Evolutionary conservation across 2,888 invertebrate genomes (phyloP).

Genomic region (Drosophila nr. perissopoda): DNA sequence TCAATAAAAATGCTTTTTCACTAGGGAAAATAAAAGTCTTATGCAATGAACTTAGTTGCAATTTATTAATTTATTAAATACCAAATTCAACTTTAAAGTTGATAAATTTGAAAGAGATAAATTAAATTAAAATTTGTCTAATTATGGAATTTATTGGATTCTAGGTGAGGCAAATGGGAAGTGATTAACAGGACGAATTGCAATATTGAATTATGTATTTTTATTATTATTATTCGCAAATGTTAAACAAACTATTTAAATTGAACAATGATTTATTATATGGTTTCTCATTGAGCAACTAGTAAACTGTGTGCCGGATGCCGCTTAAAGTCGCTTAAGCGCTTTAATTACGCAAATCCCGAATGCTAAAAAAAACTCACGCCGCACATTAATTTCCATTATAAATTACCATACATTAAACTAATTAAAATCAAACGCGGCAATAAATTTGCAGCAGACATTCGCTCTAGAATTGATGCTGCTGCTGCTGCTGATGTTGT

Average conservation of each 20-base stretch:
- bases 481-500: constrained; percentile 26
- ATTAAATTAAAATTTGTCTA: background rate
- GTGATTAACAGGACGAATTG: background rate
- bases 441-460: constrained; percentile 68
- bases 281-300: background rate
- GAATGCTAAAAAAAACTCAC: constrained; percentile 20
- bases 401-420: constrained; percentile 75
- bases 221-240: background rate
- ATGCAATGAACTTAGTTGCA: background rate
- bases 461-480: constrained; percentile 74
- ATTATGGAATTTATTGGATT: background rate
- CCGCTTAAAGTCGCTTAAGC: constrained; percentile 5
- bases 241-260: background rate
- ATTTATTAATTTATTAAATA: background rate
- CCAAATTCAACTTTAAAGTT: background rate
- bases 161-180: background rate
- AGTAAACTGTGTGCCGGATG: constrained; percentile 21
- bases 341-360: constrained; percentile 30
- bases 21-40: constrained; percentile 49
- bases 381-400: constrained; percentile 48
- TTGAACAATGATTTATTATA: background rate
- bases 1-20: background rate
- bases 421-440: constrained; percentile 75
- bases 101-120: background rate
- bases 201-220: background rate